Conservation (phyloP, 2,888 invertebrate genomes). For the Dysmachus trigonus region DNA sequence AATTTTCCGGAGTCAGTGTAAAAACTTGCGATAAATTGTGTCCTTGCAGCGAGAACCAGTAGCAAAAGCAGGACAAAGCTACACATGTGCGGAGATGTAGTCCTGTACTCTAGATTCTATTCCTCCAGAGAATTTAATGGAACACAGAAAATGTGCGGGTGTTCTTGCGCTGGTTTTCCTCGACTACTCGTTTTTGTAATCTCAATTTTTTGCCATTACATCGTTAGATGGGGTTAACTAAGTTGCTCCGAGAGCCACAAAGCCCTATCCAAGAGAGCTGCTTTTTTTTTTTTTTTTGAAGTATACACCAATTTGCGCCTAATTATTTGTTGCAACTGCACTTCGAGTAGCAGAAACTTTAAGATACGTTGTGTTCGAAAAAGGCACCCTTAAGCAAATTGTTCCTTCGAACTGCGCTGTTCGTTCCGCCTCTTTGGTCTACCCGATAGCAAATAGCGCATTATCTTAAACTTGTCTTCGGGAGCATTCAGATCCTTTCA, state of each 20-base stretch:
- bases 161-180: background rate
- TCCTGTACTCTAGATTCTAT: background rate
- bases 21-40: conserved; percentile 21
- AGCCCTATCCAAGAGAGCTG: background rate
- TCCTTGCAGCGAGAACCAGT: background rate
- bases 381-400: background rate
- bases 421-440: background rate
- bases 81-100: background rate
- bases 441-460: background rate
- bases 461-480: background rate
- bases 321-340: background rate
- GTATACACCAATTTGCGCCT: background rate
- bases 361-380: background rate
- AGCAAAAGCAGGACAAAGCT: background rate
- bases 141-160: background rate
- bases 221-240: conserved; percentile 12
- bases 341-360: background rate
- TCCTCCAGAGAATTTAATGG: background rate
- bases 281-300: background rate
- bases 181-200: background rate
- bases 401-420: background rate
- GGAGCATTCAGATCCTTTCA: background rate
- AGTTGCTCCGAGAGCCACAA: background rate
- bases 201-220: background rate
- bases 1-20: background rate